Evolutionary conservation across 1,140 invertebrate genomes (phyloP).

Genomic region (Cotesia typhae): DNA sequence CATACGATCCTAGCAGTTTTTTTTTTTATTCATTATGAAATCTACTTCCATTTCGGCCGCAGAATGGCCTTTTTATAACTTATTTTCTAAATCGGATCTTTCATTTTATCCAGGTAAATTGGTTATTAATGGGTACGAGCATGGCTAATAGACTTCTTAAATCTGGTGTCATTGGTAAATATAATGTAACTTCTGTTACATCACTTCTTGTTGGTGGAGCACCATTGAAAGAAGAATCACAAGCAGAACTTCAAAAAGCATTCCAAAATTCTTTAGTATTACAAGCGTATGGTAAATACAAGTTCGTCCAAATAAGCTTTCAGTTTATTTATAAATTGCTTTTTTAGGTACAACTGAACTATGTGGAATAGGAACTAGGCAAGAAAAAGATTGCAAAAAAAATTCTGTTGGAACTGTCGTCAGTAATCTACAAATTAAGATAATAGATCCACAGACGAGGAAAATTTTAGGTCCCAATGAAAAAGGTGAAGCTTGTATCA

Average conservation of each 20-base stretch:
- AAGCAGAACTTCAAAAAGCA: constrained; percentile 35
- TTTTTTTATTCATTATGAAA: too few relatives aligned
- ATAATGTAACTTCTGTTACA: constrained; percentile 40
- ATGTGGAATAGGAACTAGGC: constrained; percentile 19
- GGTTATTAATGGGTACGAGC: constrained; percentile 43
- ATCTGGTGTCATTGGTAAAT: constrained; percentile 36
- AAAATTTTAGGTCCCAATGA: constrained; percentile 52
- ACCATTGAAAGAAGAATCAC: constrained; percentile 39
- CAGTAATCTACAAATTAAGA: constrained; percentile 47
- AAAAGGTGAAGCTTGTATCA: constrained; percentile 61
- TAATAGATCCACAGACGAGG: constrained; percentile 57
- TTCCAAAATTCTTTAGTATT: constrained; percentile 35
- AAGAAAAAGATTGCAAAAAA: constrained; percentile 26
- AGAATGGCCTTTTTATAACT: too few relatives aligned
- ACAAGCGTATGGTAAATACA: constrained; percentile 41
- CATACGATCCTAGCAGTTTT: too few relatives aligned
- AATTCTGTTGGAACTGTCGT: constrained; percentile 47
- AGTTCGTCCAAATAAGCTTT: background rate
- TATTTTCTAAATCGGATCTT: constrained; percentile 31
- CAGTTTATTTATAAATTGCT: too few relatives aligned
- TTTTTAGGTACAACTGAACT: constrained; percentile 53
- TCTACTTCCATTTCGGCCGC: too few relatives aligned
- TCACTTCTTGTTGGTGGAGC: constrained; percentile 42
- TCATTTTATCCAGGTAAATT: constrained; percentile 39
- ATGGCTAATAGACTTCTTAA: constrained; percentile 41